Conservation (phyloP, 2,888 invertebrate species). For the Dolichomitus sp. region DNA sequence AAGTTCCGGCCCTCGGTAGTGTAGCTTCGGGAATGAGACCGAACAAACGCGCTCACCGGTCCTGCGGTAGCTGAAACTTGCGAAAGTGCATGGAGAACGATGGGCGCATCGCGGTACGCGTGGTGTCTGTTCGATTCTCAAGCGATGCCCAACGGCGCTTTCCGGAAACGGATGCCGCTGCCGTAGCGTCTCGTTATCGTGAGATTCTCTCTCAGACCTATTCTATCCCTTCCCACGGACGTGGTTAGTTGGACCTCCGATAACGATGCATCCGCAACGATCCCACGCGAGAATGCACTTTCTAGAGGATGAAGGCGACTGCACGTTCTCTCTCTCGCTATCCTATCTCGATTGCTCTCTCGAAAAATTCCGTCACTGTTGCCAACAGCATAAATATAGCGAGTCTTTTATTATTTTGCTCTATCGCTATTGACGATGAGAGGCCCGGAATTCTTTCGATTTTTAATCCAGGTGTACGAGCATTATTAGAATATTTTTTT, state of each 20-base stretch:
- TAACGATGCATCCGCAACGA: constrained; percentile 60
- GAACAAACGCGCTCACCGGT: constrained; percentile 7
- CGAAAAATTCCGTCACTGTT: constrained; percentile 36
- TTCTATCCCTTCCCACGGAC: constrained; percentile 48
- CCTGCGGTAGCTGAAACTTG: constrained; percentile 34
- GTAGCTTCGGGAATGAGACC: constrained; percentile 21
- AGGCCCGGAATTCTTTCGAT: not conserved
- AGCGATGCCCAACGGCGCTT: constrained; percentile 62
- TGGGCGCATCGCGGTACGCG: constrained; percentile 21
- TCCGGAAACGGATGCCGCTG: constrained; percentile 57
- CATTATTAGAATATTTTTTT: not conserved
- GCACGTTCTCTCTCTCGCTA: not conserved
- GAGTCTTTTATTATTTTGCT: constrained; percentile 16
- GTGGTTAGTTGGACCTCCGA: constrained; percentile 47
- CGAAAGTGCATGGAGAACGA: constrained; percentile 48
- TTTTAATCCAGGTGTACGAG: not conserved
- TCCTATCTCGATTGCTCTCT: constrained; percentile 11
- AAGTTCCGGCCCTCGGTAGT: constrained; percentile 1
- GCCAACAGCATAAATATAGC: constrained; percentile 46
- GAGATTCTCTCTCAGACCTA: constrained; percentile 37
- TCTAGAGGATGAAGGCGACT: constrained; percentile 6
- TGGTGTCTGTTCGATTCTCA: constrained; percentile 55
- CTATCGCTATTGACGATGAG: not conserved
- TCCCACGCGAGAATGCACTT: constrained; percentile 62
- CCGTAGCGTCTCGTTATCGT: constrained; percentile 62